These are phyloP conservation scores for Sorex araneus DNA, from an alignment of 2,113 vertebrate genomes.

Conservation along the genomic window DNA sequence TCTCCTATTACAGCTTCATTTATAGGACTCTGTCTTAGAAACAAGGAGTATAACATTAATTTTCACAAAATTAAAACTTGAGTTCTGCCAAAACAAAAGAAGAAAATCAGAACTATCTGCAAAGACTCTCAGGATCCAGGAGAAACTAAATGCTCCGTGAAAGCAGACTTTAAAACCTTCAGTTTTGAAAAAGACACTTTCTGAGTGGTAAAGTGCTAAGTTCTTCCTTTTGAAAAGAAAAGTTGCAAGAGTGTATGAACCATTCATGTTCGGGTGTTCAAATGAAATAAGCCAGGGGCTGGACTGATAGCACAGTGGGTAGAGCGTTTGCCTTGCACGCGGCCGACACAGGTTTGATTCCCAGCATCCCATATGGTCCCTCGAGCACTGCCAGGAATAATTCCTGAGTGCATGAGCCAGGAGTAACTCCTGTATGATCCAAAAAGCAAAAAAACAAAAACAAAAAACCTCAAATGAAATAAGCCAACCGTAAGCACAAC, in stretches of 20 bases:
- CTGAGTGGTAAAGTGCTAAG: conserved; percentile 65
- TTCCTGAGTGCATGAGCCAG: too few relatives aligned
- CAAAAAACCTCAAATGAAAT: conserved; percentile 65
- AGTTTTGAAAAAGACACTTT: conserved; percentile 72
- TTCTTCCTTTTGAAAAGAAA: conserved; percentile 70
- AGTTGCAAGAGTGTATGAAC: conserved; percentile 64
- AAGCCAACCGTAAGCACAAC: neutral
- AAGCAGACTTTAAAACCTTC: conserved; percentile 66
- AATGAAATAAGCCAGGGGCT: conserved; percentile 55
- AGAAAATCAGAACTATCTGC: conserved; percentile 57
- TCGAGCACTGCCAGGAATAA: too few relatives aligned
- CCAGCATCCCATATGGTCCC: too few relatives aligned
- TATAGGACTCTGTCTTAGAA: conserved; percentile 48
- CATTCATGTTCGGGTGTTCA: conserved; percentile 60
- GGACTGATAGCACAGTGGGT: too few relatives aligned
- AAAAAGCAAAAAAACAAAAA: too few relatives aligned
- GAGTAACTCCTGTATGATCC: too few relatives aligned
- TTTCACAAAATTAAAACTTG: conserved; percentile 60
- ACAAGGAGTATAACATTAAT: conserved; percentile 17
- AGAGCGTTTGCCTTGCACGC: too few relatives aligned
- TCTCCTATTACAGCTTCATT: conserved; percentile 15
- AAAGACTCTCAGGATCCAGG: conserved; percentile 29
- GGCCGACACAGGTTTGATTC: too few relatives aligned
- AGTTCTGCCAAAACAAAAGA: conserved; percentile 64
- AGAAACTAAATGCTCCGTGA: conserved; percentile 55